Evolutionary conservation across 2,113 vertebrate species (phyloP), one percentile per base, ranked within the genome.

Genomic region (Cottus gobio): DNA sequence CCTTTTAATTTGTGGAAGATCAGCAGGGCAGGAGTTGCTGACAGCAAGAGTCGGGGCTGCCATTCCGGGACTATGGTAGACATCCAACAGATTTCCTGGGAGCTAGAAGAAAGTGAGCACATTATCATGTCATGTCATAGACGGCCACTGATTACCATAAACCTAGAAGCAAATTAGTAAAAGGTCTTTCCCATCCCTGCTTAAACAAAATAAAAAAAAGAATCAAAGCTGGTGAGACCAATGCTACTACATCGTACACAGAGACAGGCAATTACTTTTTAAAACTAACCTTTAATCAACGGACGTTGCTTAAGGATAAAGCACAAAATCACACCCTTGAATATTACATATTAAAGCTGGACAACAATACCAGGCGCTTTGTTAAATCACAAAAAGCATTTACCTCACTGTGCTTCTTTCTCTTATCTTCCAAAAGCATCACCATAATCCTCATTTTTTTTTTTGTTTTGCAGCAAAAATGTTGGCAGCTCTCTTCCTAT

Each of bases 1-100:
- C 64, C 91, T 94, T 93, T 97, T 97, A 91, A 97, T 95, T 82
- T 96, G 96, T 63, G 96, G 93, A 85, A 97, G 95, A 85, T 97
- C 96, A 39, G 97, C 96, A 1, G 97, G 97, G 71, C 97, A 97
- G 82, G 97, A 97, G 91, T 97, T 97, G 93, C 97, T 97, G 80
- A 95, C 95, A 1, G 95, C 95, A 46, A 96, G 93, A 52, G 93
- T 89, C 8, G 95, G 92, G 0, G 95, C 92, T 52, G 94, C 85
- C 86, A 96, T 93, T 11, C 95, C 94, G 30, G 95, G 93, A 84
- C 91, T 94, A 57, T 93, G 94, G 86, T 96, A 97, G 1, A 96
- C 93, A 81, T 96, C 96, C 81, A 97, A 87, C 50, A 97, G 91
- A 81, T 96, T 97, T 80, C 96, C 96, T 24, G 96, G 96, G 69